These are phyloP conservation scores for Parthenolecanium corni DNA, from an alignment of 2,888 invertebrate genomes.

Conservation along the genomic window DNA sequence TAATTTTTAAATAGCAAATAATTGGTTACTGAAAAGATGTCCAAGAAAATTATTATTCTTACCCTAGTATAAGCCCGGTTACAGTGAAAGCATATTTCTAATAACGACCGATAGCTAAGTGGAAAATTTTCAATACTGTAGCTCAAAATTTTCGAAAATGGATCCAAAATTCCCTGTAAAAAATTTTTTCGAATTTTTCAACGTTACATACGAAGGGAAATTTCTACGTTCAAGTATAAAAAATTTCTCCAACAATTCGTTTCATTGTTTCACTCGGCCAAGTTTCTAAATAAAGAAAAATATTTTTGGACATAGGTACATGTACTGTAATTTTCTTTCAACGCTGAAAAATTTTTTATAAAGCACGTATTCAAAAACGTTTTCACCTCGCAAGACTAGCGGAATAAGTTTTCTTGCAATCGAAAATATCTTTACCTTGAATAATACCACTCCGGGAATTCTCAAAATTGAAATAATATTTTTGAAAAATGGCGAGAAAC, in stretches of 20 bases:
- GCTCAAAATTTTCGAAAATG: slow-evolving; percentile 87
- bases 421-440: slow-evolving; percentile 53
- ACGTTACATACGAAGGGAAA: too few relatives aligned
- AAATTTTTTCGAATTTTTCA: slow-evolving; percentile 31
- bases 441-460: slow-evolving; percentile 69
- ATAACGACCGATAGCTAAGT: slow-evolving; percentile 63
- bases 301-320: too few relatives aligned
- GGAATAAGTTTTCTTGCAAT: too few relatives aligned
- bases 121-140: slow-evolving; percentile 82
- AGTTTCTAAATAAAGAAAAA: too few relatives aligned
- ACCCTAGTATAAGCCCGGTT: slow-evolving; percentile 75
- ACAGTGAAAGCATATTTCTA: slow-evolving; percentile 81
- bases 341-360: too few relatives aligned
- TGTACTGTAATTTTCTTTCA: too few relatives aligned
- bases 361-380: too few relatives aligned
- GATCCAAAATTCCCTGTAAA: slow-evolving; percentile 69
- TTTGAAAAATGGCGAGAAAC: slow-evolving; percentile 57
- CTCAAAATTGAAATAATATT: slow-evolving; percentile 69
- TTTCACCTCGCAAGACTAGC: too few relatives aligned
- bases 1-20: neutral
- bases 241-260: too few relatives aligned
- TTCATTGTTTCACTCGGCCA: too few relatives aligned
- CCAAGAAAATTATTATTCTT: slow-evolving; percentile 32
- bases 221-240: too few relatives aligned
- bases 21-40: neutral